Evolutionary conservation across 2,888 invertebrate genomes (phyloP), one percentile per base, ranked within the genome.

Genomic region (Eupsilia transversa): DNA sequence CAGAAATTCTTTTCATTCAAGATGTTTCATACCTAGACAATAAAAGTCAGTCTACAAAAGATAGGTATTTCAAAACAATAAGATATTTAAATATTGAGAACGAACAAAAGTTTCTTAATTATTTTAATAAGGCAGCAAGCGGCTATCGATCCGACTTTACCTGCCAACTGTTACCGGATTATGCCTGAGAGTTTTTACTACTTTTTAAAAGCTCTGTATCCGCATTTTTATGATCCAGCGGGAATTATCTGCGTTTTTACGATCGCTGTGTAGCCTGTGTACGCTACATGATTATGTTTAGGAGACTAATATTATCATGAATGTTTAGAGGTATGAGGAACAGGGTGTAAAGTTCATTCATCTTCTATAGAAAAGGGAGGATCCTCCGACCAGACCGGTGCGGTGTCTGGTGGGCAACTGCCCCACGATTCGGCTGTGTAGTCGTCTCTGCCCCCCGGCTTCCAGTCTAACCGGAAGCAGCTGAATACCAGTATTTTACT

Each of bases 161-260:
- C 94, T 93, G 92, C 93, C 94, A 93, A 94, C 94, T 93, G 93
- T 91, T 94, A 92, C 94, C 87, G 89, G 89, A 91, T 92, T 94
- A 93, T 92, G 92, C 84, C 86, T 84, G 76, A 87, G 90, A 92
- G 91, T 93, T 94, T 95, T 95, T 94, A 95, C 93, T 93, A 94
- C 95, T 94, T 94, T 94, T 94, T 94, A 93, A 95, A 94, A 93
- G 93, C 93, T 88, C 72, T 87, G 80, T 86, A 88, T 89, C 88
- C 89, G 74, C 83, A 82, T 88, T 92, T 93, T 93, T 91, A 92
- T 87, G 87, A 84, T 80, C 82, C 88, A 85, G 87, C 81, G 76
- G 83, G 87, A 88, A 89, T 91, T 91, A 92, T 90, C 91, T 90
- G 70, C 82, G 79, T 84, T 91, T 64, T 91, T 92, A 92, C 85